Percentiles rank a stretch among this genome's conserved stretches.
Evolutionary conservation across 1,140 invertebrate species (phyloP).

Genomic region (Wasmannia auropunctata): DNA sequence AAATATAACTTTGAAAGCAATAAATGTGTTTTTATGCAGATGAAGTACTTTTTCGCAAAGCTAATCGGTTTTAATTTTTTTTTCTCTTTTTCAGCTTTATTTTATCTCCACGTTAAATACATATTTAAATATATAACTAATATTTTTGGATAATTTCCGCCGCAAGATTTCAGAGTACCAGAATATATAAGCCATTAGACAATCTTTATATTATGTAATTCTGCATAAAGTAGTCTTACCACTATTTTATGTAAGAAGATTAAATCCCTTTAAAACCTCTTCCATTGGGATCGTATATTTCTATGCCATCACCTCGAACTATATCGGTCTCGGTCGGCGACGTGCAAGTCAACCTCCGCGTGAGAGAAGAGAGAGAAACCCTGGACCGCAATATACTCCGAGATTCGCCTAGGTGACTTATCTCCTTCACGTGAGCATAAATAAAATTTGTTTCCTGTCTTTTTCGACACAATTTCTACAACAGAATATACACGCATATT

Average conservation of each 20-base stretch:
- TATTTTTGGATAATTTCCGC: not conserved
- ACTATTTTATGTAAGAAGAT: constrained; percentile 26
- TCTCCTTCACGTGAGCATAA: constrained; percentile 24
- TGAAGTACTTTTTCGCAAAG: not conserved
- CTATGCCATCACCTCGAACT: constrained; percentile 27
- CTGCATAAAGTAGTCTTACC: not conserved
- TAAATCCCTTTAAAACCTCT: constrained; percentile 36
- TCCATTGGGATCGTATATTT: constrained; percentile 29
- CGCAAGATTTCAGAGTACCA: not conserved
- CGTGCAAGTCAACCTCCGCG: constrained; percentile 9
- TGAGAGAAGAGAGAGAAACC: constrained; percentile 40
- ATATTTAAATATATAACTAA: constrained; percentile 3
- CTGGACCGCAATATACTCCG: constrained; percentile 46
- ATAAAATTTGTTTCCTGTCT: constrained; percentile 45
- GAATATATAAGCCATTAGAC: not conserved
- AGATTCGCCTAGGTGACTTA: constrained; percentile 44
- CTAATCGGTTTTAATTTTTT: not conserved
- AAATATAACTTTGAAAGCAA: not conserved
- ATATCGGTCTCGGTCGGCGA: constrained; percentile 10
- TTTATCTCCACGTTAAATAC: not conserved
- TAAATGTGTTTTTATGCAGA: not conserved
- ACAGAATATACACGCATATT: not conserved
- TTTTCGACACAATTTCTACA: constrained; percentile 27
- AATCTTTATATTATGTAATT: not conserved
- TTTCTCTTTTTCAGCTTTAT: not conserved